Conservation (phyloP, 2,888 invertebrate genomes). For the Apamea sordens region DNA sequence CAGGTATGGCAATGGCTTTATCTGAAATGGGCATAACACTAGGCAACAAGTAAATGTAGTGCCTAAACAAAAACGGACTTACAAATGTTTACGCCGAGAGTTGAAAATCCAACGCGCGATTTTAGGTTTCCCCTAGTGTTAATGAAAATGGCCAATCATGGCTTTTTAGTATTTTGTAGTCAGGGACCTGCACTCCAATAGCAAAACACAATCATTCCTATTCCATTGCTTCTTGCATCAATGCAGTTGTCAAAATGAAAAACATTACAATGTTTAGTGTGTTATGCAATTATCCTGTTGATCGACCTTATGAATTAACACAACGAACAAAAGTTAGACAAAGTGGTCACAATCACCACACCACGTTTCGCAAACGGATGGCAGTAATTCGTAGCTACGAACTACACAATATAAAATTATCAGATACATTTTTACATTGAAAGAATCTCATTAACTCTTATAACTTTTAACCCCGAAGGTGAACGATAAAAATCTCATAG, state of each 20-base stretch:
- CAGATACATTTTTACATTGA: neutral
- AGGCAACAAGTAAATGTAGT: neutral
- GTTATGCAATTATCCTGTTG: neutral
- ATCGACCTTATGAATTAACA: neutral
- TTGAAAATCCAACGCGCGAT: neutral
- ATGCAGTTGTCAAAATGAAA: neutral
- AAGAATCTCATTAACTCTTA: constrained; percentile 9
- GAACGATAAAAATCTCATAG: constrained; percentile 40
- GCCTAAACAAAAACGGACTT: neutral
- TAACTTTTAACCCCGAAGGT: constrained; percentile 27
- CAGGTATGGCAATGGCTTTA: neutral
- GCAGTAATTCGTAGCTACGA: neutral
- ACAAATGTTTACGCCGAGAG: neutral
- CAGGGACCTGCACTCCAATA: neutral
- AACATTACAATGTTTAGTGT: neutral
- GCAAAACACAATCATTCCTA: neutral
- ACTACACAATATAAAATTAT: neutral
- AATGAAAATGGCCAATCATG: neutral
- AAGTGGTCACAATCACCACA: neutral
- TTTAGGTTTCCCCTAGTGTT: neutral
- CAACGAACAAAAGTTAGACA: neutral
- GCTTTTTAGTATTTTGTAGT: neutral
- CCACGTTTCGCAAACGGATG: neutral
- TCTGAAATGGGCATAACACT: neutral
- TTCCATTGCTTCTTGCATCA: neutral